Evolutionary conservation across 2,797 vertebrate species (phyloP).

Genomic region (Pogoniulus pusillus): DNA sequence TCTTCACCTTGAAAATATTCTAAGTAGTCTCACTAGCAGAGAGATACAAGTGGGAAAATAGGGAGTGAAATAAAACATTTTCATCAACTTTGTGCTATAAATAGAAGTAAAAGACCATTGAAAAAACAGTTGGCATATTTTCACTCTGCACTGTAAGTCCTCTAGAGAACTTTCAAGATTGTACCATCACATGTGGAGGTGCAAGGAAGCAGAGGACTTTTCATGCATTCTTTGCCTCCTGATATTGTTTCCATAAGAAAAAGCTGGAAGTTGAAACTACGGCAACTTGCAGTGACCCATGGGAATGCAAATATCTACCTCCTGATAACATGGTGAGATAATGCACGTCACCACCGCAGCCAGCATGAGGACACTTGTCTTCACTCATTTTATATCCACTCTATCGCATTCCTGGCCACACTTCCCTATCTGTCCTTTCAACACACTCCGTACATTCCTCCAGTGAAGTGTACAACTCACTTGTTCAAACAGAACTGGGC

Average conservation of each 20-base stretch:
- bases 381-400: conserved; percentile 50
- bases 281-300: conserved; percentile 30
- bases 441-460: conserved; percentile 39
- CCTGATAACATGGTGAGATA: conserved; percentile 50
- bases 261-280: conserved; percentile 53
- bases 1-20: not conserved
- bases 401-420: conserved; percentile 51
- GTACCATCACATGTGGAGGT: not conserved
- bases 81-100: conserved; percentile 8
- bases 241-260: conserved; percentile 56
- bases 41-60: not conserved
- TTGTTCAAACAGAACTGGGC: conserved; percentile 23
- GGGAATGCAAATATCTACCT: conserved; percentile 55
- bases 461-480: not conserved
- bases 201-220: not conserved
- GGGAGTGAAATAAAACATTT: conserved; percentile 2
- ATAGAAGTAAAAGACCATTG: conserved; percentile 1
- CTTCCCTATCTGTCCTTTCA: conserved; percentile 64
- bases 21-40: not conserved
- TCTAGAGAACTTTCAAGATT: not conserved
- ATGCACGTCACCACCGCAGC: conserved; percentile 34
- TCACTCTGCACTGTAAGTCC: not conserved
- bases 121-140: not conserved
- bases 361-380: conserved; percentile 63
- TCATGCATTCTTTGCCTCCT: not conserved